Evolutionary conservation across 2,888 invertebrate species (phyloP).

Genomic region (Linnaemya vulpina): DNA sequence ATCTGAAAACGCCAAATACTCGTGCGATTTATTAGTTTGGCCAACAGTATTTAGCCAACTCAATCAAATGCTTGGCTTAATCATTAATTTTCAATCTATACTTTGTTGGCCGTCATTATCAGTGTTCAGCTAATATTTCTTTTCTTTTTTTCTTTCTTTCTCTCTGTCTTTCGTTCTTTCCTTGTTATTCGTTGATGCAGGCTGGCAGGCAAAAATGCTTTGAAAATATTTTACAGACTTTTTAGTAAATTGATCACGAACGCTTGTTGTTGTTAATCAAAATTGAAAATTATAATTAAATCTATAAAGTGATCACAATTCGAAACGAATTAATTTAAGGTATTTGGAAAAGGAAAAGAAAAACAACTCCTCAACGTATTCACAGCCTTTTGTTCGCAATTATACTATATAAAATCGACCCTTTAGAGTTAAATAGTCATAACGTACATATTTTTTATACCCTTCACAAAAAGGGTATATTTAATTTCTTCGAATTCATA

Average conservation of each 20-base stretch:
- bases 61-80: constrained; percentile 53
- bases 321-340: not conserved
- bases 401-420: too few relatives aligned
- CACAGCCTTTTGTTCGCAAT: not conserved
- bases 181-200: constrained; percentile 41
- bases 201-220: constrained; percentile 37
- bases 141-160: not conserved
- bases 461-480: too few relatives aligned
- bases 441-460: too few relatives aligned
- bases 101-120: constrained; percentile 50
- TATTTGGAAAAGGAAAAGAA: too few relatives aligned
- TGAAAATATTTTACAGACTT: constrained; percentile 17
- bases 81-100: constrained; percentile 52
- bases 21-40: constrained; percentile 51
- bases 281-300: constrained; percentile 25
- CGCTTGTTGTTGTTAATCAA: constrained; percentile 16
- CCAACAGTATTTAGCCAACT: constrained; percentile 27
- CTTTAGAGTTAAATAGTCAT: too few relatives aligned
- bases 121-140: constrained; percentile 15
- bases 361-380: not conserved
- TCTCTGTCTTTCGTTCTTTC: not conserved
- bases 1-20: constrained; percentile 54
- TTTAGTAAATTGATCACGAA: constrained; percentile 55
- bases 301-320: not conserved
- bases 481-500: too few relatives aligned